Evolutionary conservation across 2,888 invertebrate genomes (phyloP).

Genomic region (Adelognathus sp.): DNA sequence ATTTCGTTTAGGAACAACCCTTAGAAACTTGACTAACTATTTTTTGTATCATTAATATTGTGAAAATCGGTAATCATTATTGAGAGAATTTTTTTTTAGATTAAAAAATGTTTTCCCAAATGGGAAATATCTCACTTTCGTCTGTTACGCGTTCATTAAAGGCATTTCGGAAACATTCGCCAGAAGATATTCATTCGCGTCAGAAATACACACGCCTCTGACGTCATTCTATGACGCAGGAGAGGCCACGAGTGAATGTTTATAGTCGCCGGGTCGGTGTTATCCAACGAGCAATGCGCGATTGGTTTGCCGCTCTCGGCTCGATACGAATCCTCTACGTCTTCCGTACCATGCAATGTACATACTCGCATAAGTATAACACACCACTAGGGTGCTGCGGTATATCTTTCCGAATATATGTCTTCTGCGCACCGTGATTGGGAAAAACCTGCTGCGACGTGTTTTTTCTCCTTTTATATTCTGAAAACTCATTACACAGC

Average conservation of each 20-base stretch:
- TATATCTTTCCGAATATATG: neutral
- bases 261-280: slow-evolving; percentile 28
- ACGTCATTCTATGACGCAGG: slow-evolving; percentile 69
- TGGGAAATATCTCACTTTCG: neutral
- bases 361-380: neutral
- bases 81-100: neutral
- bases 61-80: no score
- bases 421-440: neutral
- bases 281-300: slow-evolving; percentile 50
- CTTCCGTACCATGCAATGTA: neutral
- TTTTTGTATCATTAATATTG: no score
- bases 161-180: slow-evolving; percentile 53
- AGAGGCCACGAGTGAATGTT: slow-evolving; percentile 37
- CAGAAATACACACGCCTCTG: slow-evolving; percentile 61
- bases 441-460: neutral
- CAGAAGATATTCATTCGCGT: slow-evolving; percentile 56
- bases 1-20: no score
- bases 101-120: no score
- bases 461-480: neutral
- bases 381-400: neutral
- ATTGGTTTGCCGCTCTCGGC: neutral
- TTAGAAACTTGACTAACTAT: no score
- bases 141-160: neutral
- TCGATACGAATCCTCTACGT: slow-evolving; percentile 16
- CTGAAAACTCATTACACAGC: slow-evolving; percentile 8